Evolutionary conservation across 2,113 vertebrate species (phyloP), one percentile per base, ranked within the genome.

Genomic region (Struthidea cinerea): DNA sequence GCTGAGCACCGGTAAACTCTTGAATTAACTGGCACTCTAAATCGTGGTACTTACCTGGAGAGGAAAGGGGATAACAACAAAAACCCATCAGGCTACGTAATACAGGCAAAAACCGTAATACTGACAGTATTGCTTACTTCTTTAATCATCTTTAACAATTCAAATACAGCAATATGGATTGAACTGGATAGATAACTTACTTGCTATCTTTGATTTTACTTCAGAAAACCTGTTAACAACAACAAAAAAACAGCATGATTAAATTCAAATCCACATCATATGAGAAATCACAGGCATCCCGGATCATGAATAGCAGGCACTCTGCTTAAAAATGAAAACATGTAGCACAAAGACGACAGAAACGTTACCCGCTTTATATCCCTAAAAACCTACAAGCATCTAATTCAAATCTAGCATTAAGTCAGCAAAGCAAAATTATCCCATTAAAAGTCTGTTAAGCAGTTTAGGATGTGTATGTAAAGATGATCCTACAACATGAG

Each of bases 191-290:
- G 59, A 81, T 79, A 94, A 99, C 99, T 98, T 98, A 99, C 99
- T 99, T 97, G 99, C 99, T 97, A 99, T 99, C 98, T 99, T 99
- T 90, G 99, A 99, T 97, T 99, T 99, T 93, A 99, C 99, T 96
- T 99, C 99, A 95, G 99, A 98, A 99, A 99, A 99, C 98, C 99
- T 99, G 98, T 94, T 98, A 95, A 94, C 77, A 59, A 95, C 44
- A 97, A 63, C 26, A 35, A 95, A 94, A 84, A 94, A 94, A 55
- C 9, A 93, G 16, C 52, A 83, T 10, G 30, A 79, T 93, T 92
- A 88, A 94, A 93, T 92, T 94, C 75, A 95, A 91, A 91, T 77
- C 71, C 91, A 84, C 68, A 15, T 32, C 50, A 74, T 42, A 56
- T 61, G 70, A 80, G 87, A 65, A 96, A 82, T 75, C 85, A 95